phyloP scores from a whole-genome alignment of 1,140 invertebrate species.

The Hyphantria cunea region DNA sequence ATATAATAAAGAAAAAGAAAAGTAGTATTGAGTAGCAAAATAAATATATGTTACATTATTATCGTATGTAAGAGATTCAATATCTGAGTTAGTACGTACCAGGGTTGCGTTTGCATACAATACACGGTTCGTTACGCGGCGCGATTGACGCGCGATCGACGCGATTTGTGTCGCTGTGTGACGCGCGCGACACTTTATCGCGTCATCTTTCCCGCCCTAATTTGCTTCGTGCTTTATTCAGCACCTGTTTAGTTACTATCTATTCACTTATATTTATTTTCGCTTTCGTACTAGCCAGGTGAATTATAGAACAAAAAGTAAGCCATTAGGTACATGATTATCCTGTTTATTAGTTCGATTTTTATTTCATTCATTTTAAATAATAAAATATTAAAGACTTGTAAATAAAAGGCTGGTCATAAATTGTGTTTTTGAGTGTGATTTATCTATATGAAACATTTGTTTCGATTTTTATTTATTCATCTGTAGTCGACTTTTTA shows the following conservation, averaged over 20 bases:
- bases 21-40: background rate
- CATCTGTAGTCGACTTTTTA: too few relatives aligned
- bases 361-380: too few relatives aligned
- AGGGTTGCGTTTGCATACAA: conserved; percentile 64
- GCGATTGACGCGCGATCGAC: conserved; percentile 53
- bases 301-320: too few relatives aligned
- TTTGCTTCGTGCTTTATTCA: conserved; percentile 55
- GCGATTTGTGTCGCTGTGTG: conserved; percentile 36
- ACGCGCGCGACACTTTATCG: conserved; percentile 49
- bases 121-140: conserved; percentile 58
- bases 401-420: too few relatives aligned
- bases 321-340: too few relatives aligned
- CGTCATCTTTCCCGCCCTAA: conserved; percentile 49
- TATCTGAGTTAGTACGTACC: conserved; percentile 25
- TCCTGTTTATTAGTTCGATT: too few relatives aligned
- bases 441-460: too few relatives aligned
- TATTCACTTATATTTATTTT: conserved; percentile 16
- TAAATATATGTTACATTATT: conserved; percentile 29
- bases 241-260: conserved; percentile 41
- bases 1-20: background rate
- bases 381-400: too few relatives aligned
- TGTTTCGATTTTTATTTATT: too few relatives aligned
- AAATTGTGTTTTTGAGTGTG: too few relatives aligned
- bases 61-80: conserved; percentile 27
- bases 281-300: too few relatives aligned